phyloP scores from a whole-genome alignment of 2,888 invertebrate species.

The Cheilosia soror region DNA sequence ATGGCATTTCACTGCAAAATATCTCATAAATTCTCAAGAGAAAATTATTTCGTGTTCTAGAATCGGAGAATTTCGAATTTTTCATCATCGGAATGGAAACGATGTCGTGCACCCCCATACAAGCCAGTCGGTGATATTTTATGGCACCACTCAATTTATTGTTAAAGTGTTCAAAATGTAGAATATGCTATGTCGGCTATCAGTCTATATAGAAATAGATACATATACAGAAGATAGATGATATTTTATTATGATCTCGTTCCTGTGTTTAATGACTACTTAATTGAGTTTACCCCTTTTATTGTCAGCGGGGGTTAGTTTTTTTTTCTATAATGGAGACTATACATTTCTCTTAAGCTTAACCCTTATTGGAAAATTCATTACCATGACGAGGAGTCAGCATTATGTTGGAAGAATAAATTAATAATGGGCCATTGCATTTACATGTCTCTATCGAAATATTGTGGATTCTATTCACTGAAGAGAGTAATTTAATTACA shows the following conservation, averaged over 20 bases:
- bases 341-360: neutral
- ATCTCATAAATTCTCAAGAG: slow-evolving; percentile 27
- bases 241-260: slow-evolving; percentile 43
- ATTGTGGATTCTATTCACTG: slow-evolving; percentile 9
- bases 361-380: neutral
- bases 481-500: neutral
- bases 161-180: slow-evolving; percentile 9
- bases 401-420: slow-evolving; percentile 1
- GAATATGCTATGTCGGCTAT: neutral
- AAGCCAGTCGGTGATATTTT: neutral
- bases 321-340: slow-evolving; percentile 31
- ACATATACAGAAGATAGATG: slow-evolving; percentile 22
- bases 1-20: slow-evolving; percentile 43
- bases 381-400: neutral
- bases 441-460: neutral
- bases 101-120: neutral
- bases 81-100: slow-evolving; percentile 18
- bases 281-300: slow-evolving; percentile 53
- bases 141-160: slow-evolving; percentile 11
- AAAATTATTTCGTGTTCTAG: slow-evolving; percentile 8
- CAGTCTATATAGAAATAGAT: slow-evolving; percentile 5
- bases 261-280: slow-evolving; percentile 38
- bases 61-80: neutral
- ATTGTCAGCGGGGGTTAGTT: slow-evolving; percentile 12
- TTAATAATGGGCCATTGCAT: slow-evolving; percentile 25